Base-by-base conservation (phyloP, 2,888 invertebrate species). In the Himalopsyche anomala region DNA sequence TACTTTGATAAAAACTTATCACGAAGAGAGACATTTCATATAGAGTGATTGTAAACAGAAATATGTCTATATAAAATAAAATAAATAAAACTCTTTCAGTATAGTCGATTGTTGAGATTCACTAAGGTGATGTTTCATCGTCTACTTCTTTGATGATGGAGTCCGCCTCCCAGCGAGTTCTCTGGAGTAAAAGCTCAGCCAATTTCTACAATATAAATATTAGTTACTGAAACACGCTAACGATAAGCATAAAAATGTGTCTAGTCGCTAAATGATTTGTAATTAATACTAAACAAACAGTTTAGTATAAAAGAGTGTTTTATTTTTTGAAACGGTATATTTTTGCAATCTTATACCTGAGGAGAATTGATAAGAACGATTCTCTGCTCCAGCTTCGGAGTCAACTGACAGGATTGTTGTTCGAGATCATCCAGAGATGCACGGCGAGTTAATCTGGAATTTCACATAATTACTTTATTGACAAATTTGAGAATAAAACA, bases 381-480 rank as follows among this genome's bases (percentile, higher is more conserved):
- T 89, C 98, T 93, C 89, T 97, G 96, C 90, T 98, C 97, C 2
- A 96, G 92, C 90, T 95, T 95, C 0, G 98, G 98, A 54, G 97
- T 96, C 88, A 98, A 92, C 89, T 96, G 96, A 90, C 97, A 97
- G 0, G 96, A 95, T 90, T 96, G 96, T 89, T 96, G 95, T 90
- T 98, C 98, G 83, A 97, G 92, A 89, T 97, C 97, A 89, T 97
- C 97, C 69, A 97, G 90, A 0, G 96, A 96, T 6, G 96, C 96
- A 84, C 96, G 93, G 5, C 96, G 93, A 4, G 95, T 94, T 90
- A 96, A 91, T 89, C 95, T 94, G 89, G 4, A 88, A 89, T 51
- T 62, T 9, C 19, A 19, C 11, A 62, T n/a, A 28, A 28, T 28
- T 28, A 62, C 8, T 17, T 56, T n/a, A 17, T 40, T 3, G n/a